phyloP scores from a whole-genome alignment of 2,888 invertebrate species.

The Linnaemya vulpina region DNA sequence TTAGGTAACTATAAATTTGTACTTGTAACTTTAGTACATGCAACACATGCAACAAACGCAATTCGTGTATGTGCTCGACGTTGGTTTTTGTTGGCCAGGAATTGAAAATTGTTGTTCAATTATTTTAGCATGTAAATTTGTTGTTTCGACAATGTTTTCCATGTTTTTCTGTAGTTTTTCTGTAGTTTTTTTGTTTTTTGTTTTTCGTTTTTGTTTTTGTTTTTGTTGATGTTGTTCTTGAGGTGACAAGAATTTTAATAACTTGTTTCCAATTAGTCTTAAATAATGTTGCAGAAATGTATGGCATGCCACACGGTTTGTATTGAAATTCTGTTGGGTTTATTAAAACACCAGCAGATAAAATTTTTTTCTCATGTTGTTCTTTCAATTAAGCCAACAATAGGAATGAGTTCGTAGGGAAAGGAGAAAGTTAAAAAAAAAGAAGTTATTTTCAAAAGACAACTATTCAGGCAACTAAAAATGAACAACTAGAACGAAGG shows the following conservation, averaged over 20 bases:
- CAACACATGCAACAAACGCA: constrained; percentile 63
- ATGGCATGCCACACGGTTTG: constrained; percentile 41
- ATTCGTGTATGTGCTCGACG: constrained; percentile 9
- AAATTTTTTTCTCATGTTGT: constrained; percentile 4
- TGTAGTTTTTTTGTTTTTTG: constrained; percentile 13
- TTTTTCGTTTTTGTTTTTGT: constrained; percentile 21
- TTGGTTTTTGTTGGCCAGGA: constrained; percentile 66
- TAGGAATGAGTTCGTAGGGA: background rate
- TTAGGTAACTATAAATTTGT: constrained; percentile 55
- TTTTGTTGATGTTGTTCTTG: constrained; percentile 32
- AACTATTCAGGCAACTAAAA: too few relatives aligned
- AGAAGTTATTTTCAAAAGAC: background rate
- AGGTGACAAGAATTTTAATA: constrained; percentile 74
- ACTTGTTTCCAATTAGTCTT: constrained; percentile 73
- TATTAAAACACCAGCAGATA: constrained; percentile 27
- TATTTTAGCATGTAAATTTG: constrained; percentile 80
- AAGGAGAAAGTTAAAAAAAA: background rate
- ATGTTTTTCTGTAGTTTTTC: constrained; percentile 32
- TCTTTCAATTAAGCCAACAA: constrained; percentile 56
- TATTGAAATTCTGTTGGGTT: constrained; percentile 7
- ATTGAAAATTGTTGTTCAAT: constrained; percentile 81
- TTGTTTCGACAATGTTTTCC: constrained; percentile 73
- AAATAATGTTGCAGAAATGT: constrained; percentile 66
- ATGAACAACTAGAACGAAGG: too few relatives aligned
- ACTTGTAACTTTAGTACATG: constrained; percentile 55